phyloP scores from a whole-genome alignment of 2,888 invertebrate species.

The Melikaiella ostensackeni region DNA sequence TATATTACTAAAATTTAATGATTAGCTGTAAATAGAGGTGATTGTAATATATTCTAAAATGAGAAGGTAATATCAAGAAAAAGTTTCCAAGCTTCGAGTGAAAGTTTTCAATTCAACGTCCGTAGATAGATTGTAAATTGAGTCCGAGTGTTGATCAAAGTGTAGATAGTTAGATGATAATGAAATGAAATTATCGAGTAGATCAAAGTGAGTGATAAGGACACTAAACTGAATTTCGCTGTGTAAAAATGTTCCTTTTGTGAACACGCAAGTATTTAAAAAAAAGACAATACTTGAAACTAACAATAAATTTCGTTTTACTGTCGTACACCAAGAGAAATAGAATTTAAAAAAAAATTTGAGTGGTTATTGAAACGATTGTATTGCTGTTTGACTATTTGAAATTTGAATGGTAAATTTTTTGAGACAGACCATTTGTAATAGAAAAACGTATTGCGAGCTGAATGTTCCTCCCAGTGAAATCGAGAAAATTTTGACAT shows the following conservation, averaged over 20 bases:
- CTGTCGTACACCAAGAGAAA: not conserved
- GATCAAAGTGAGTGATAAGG: not conserved
- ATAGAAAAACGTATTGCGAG: too few relatives aligned
- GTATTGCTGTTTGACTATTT: not conserved
- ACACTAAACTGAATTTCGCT: not conserved
- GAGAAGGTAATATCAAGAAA: not conserved
- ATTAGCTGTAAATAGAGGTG: not conserved
- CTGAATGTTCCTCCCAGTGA: too few relatives aligned
- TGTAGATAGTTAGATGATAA: slow-evolving; percentile 25
- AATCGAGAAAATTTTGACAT: too few relatives aligned
- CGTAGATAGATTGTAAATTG: slow-evolving; percentile 30
- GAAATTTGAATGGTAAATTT: not conserved
- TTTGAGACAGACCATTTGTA: not conserved
- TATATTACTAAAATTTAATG: not conserved
- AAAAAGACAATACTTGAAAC: not conserved
- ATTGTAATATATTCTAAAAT: slow-evolving; percentile 15
- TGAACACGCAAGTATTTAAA: slow-evolving; percentile 12
- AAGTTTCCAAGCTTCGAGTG: not conserved
- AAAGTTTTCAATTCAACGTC: slow-evolving; percentile 11
- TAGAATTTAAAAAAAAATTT: not conserved
- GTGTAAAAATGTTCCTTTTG: slow-evolving; percentile 1
- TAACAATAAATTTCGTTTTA: not conserved
- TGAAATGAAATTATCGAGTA: slow-evolving; percentile 6
- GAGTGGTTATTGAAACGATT: not conserved
- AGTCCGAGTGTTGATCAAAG: slow-evolving; percentile 30